Evolutionary conservation across 2,113 vertebrate species (phyloP), one percentile per base, ranked within the genome.

Genomic region (Ursus arctos): DNA sequence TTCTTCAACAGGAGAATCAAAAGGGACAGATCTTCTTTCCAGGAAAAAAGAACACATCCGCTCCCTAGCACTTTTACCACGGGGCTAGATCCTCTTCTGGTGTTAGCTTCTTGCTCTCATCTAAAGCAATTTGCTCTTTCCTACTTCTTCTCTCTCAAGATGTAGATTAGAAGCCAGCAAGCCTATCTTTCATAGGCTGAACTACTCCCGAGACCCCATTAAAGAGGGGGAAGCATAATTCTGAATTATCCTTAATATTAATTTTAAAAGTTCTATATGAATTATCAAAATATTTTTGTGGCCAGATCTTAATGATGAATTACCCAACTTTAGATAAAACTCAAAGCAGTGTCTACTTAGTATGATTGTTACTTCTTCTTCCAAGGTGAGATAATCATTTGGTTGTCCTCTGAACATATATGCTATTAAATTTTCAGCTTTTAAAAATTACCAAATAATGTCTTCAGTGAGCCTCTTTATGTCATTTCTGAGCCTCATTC

Each of bases 401-500:
- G 83, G 28, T 92, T 77, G 26, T 96, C 19, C 21, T 94, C 92
- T 89, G 55, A 31, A 74, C 49, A 82, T 85, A 11, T 61, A 31
- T 57, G 61, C 67, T 24, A 55, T 82, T 93, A 81, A 76, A 85
- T 71, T 83, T 93, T 92, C 13, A 57, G 31, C 81, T 94, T 94
- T 81, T 55, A 79, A 69, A 77, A 88, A 88, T 77, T 55, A 49
- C 33, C 40, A 81, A 65, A 18, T 69, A 85, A 28, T 61, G 16
- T 88, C n/a, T 88, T 83, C 40, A 88, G 22, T 89, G 80, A 85
- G 49, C 31, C 7, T n/a, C 14, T n/a, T 74, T 47, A 51, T 7
- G 10, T 79, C 15, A 71, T 59, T 33, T n/a, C n/a, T 91, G n/a
- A 91, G 59, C 33, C 51, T 87, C 49, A 24, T 31, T 77, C 22